A percentile compares a stretch with the other conserved stretches of the same genome.
Conservation (phyloP, 2,113 vertebrate genomes). For the Pardalotus punctatus region DNA sequence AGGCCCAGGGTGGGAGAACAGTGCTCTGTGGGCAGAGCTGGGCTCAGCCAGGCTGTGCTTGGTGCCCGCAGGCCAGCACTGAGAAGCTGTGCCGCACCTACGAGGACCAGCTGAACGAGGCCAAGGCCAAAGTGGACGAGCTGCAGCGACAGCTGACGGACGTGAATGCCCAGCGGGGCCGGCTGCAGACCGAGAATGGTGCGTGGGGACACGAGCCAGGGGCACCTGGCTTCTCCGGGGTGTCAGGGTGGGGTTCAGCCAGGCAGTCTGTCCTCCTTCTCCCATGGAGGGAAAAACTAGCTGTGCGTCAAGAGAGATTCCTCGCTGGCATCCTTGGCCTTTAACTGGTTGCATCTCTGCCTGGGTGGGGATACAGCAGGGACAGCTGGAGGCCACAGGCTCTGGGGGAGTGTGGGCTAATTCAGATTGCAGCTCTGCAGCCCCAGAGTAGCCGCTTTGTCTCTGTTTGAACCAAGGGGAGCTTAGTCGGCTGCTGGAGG, state of each 20-base stretch:
- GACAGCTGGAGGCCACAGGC: neutral
- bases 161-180: conserved; percentile 75
- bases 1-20: fast-evolving
- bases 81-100: conserved; percentile 89
- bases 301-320: neutral
- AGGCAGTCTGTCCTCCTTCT: neutral
- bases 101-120: conserved; percentile 90
- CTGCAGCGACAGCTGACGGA: conserved; percentile 87
- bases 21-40: neutral
- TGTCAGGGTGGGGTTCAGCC: fast-evolving
- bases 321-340: neutral
- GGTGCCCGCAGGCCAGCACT: conserved; percentile 73
- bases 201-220: neutral
- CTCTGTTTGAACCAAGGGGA: conserved; percentile 75
- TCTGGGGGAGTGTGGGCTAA: neutral
- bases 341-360: neutral
- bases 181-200: conserved; percentile 87
- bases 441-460: neutral
- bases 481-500: conserved; percentile 85
- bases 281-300: fast-evolving
- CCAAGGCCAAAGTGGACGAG: conserved; percentile 87
- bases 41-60: neutral
- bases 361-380: neutral
- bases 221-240: fast-evolving
- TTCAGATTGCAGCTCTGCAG: neutral